A percentile compares a stretch with the other conserved stretches of the same genome.
phyloP scores from a whole-genome alignment of 1,140 invertebrate species.

The Tetramorium parvispinum region DNA sequence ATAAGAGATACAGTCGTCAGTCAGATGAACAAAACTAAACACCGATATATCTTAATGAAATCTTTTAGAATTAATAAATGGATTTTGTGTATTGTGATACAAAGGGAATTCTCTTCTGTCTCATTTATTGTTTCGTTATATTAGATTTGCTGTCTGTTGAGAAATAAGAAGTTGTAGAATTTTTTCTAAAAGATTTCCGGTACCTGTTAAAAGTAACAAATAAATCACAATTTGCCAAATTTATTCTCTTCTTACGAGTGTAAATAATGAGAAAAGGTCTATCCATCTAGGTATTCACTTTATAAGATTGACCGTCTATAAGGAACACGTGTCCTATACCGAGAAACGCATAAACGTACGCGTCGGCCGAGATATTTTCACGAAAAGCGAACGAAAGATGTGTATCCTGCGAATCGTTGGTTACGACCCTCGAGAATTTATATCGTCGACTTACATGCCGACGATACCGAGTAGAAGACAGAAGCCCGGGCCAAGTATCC shows the following conservation, averaged over 20 bases:
- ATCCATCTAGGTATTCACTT: conserved; percentile 58
- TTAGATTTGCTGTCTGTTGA: neutral
- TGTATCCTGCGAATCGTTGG: conserved; percentile 57
- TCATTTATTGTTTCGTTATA: neutral
- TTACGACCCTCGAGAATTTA: conserved; percentile 71
- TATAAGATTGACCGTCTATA: conserved; percentile 60
- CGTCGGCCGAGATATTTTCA: neutral
- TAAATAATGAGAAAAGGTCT: neutral
- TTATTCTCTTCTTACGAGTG: neutral
- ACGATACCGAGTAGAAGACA: conserved; percentile 38
- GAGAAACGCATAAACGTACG: neutral
- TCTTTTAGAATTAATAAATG: conserved; percentile 18
- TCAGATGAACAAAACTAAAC: conserved; percentile 5
- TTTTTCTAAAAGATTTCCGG: neutral
- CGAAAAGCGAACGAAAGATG: conserved; percentile 53
- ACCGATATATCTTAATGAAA: conserved; percentile 17
- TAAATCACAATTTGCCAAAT: neutral
- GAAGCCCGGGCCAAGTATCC: conserved; percentile 36
- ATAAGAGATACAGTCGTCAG: neutral
- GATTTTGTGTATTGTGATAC: neutral
- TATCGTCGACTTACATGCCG: conserved; percentile 66
- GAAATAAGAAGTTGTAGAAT: neutral
- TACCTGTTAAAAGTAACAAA: neutral
- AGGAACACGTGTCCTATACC: conserved; percentile 53
- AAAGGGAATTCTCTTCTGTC: neutral